Evolutionary conservation across 2,113 vertebrate species (phyloP), one percentile per base, ranked within the genome.

Genomic region (Connochaetes taurinus): DNA sequence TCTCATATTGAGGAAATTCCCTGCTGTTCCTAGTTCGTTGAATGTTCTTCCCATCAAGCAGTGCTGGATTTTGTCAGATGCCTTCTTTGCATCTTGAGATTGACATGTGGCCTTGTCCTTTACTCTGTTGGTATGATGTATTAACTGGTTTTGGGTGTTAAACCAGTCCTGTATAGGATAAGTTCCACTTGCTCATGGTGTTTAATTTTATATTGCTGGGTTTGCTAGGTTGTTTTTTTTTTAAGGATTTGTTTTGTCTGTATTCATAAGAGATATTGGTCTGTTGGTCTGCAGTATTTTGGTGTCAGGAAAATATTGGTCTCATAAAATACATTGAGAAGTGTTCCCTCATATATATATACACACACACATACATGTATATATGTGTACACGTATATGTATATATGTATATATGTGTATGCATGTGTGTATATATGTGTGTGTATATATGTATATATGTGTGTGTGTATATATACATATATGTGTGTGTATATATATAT

Each of bases 341-440:
- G 29, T 19, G 21, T 82, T 55, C 47, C n/a, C 43, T 67, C 5
- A 74, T 71, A 71, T 21, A 19, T 19, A 36, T 36, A 71, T 21
- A 71, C 1, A 62, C 11, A 62, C 11, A 62, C 29, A 62, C 21
- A 60, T 2, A 29, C 6, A 58, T 15, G 14, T 15, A 14, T 4
- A 50, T 2, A 47, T 2, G 11, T 12, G 2, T 47, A 1, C 11
- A 10, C 11, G 45, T 47, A 2, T 47, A 0, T 45, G 9, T 47
- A 9, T 47, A 10, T 47, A 10, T 47, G 10, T 10, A n/a, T 47
- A 2, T 47, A 0, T 45, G 9, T 47, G 9, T 47, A 10, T 47
- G n/a, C n/a, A 10, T 47, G 10, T 10, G 10, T 0, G 17, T 2
- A 4, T 17, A 0, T 15, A 0, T 31, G 29, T 60, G 27, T 62